A percentile compares a stretch with the other conserved stretches of the same genome.
Evolutionary conservation across 2,797 vertebrate genomes (phyloP).

Genomic region (Malacoraja senta): DNA sequence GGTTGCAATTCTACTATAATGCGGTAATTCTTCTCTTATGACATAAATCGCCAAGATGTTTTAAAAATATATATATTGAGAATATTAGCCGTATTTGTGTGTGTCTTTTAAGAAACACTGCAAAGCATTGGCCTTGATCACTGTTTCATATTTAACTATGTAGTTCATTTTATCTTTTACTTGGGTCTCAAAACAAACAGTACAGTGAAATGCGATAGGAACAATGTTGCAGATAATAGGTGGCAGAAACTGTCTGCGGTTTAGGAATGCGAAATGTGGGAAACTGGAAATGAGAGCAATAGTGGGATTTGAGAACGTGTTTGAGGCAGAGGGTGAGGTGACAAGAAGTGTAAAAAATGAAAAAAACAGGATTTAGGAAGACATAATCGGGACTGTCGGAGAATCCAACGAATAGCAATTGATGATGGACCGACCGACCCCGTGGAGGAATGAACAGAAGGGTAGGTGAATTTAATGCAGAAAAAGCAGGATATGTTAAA

Average conservation of each 20-base stretch:
- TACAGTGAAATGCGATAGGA: neutral
- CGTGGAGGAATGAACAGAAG: neutral
- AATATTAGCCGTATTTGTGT: neutral
- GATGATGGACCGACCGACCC: neutral
- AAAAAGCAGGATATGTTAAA: neutral
- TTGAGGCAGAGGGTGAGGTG: neutral
- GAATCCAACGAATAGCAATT: neutral
- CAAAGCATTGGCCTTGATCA: neutral
- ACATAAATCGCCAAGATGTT: neutral
- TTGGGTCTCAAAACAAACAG: neutral
- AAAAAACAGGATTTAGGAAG: neutral
- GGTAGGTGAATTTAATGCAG: neutral
- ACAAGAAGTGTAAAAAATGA: neutral
- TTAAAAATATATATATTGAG: neutral
- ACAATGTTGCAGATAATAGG: neutral
- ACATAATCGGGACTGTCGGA: neutral
- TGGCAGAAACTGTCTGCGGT: neutral
- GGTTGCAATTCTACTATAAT: neutral
- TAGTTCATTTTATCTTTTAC: neutral
- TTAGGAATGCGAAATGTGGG: neutral
- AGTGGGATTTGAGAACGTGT: neutral
- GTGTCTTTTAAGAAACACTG: neutral
- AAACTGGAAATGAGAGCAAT: neutral
- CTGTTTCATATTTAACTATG: neutral
- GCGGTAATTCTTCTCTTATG: neutral